phyloP scores from a whole-genome alignment of 2,797 vertebrate genomes.

The Gallirallus australis region DNA sequence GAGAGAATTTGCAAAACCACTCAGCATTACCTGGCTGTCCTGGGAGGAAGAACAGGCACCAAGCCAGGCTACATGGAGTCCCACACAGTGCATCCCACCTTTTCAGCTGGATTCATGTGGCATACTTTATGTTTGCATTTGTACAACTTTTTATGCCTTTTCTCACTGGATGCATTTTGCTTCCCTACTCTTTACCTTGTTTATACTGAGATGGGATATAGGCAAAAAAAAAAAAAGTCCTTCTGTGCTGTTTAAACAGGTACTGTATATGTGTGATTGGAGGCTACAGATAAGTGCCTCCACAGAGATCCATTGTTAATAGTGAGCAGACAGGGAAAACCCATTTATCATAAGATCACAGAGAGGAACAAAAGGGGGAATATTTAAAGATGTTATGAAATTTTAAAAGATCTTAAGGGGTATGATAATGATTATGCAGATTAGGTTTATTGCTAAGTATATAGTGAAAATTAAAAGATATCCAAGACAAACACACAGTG shows the following conservation, averaged over 20 bases:
- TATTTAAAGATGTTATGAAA: slow-evolving; percentile 9
- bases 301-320: slow-evolving; percentile 3
- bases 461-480: slow-evolving; percentile 22
- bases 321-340: background rate
- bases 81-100: background rate
- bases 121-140: background rate
- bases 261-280: background rate
- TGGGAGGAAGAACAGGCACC: background rate
- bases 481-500: background rate
- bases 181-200: background rate
- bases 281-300: background rate
- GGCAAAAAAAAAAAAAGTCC: background rate
- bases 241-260: background rate
- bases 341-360: background rate
- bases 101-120: background rate
- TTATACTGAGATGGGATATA: background rate
- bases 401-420: slow-evolving; percentile 1
- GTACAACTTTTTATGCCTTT: background rate
- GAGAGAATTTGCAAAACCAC: background rate
- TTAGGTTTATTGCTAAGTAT: slow-evolving; percentile 10
- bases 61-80: background rate
- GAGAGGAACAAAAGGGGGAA: background rate
- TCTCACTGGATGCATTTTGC: background rate
- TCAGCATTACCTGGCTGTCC: background rate
- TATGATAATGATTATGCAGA: background rate